These are phyloP conservation scores for Mesocricetus auratus DNA, from an alignment of 2,113 vertebrate genomes.

Conservation along the genomic window DNA sequence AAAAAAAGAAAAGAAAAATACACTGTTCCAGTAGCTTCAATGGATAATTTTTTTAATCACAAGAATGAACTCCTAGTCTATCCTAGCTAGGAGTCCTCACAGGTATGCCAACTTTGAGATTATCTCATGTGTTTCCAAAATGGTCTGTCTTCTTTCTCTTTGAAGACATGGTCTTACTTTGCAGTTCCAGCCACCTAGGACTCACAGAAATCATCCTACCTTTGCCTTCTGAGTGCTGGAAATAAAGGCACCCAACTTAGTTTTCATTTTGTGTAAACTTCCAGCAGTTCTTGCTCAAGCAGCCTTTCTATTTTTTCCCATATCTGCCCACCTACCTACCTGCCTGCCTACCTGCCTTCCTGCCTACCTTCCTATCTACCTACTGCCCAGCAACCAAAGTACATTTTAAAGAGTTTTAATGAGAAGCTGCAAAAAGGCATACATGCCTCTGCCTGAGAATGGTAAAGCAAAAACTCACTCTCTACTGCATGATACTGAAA, in stretches of 20 bases:
- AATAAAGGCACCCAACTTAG: not conserved
- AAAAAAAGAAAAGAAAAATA: not conserved
- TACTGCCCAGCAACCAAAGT: too few species aligned
- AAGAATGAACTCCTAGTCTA: not conserved
- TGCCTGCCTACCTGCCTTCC: too few species aligned
- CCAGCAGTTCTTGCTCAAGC: not conserved
- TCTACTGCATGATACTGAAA: not conserved
- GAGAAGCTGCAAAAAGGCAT: slow-evolving; percentile 19
- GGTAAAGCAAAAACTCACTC: not conserved
- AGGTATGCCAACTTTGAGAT: not conserved
- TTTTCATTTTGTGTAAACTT: not conserved
- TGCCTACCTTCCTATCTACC: too few species aligned
- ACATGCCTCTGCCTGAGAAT: not conserved
- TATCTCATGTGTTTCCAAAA: not conserved
- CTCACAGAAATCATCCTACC: not conserved
- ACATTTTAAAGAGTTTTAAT: not conserved
- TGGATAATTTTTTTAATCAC: not conserved
- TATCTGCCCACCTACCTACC: too few species aligned
- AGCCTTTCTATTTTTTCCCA: not conserved
- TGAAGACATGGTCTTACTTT: not conserved
- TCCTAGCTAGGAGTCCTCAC: not conserved
- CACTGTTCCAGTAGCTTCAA: not conserved
- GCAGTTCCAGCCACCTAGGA: not conserved
- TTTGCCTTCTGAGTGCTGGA: not conserved
- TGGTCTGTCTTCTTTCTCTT: not conserved